Evolutionary conservation across 2,888 invertebrate species (phyloP).

Genomic region (Lycocerus yunnanus): DNA sequence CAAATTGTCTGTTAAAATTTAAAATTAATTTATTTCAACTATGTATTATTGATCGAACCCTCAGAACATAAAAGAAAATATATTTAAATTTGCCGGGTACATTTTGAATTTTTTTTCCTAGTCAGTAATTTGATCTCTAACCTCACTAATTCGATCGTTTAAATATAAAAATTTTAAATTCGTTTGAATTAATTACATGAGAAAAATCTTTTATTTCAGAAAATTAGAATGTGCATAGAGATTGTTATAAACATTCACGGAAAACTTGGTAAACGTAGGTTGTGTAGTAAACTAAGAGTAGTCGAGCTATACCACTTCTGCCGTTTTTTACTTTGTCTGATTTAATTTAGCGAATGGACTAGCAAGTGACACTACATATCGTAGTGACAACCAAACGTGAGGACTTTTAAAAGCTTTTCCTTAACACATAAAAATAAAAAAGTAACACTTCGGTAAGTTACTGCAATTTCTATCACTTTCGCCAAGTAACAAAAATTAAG

Average conservation of each 20-base stretch:
- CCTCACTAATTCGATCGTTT: too few relatives aligned
- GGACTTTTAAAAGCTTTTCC: constrained; percentile 49
- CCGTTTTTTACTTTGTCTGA: constrained; percentile 48
- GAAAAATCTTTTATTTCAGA: too few relatives aligned
- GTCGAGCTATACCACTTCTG: constrained; percentile 30
- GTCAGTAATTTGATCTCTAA: too few relatives aligned
- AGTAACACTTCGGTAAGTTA: neutral
- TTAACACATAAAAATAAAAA: neutral
- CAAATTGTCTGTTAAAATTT: too few relatives aligned
- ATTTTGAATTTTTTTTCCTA: too few relatives aligned
- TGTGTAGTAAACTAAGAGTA: constrained; percentile 14
- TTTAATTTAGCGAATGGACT: constrained; percentile 54
- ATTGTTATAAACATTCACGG: neutral
- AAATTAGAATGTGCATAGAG: too few relatives aligned
- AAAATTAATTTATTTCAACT: neutral
- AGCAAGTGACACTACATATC: constrained; percentile 48
- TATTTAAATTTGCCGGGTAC: neutral
- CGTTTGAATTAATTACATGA: too few relatives aligned
- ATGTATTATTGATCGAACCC: too few relatives aligned
- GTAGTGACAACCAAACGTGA: constrained; percentile 44
- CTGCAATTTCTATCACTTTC: neutral
- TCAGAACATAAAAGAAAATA: neutral
- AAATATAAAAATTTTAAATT: too few relatives aligned
- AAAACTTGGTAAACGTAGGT: too few relatives aligned
- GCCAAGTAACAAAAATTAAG: neutral